Percentiles rank a stretch among this genome's conserved stretches.
phyloP scores from a whole-genome alignment of 1,140 invertebrate species.

The Hetaerina americana region DNA sequence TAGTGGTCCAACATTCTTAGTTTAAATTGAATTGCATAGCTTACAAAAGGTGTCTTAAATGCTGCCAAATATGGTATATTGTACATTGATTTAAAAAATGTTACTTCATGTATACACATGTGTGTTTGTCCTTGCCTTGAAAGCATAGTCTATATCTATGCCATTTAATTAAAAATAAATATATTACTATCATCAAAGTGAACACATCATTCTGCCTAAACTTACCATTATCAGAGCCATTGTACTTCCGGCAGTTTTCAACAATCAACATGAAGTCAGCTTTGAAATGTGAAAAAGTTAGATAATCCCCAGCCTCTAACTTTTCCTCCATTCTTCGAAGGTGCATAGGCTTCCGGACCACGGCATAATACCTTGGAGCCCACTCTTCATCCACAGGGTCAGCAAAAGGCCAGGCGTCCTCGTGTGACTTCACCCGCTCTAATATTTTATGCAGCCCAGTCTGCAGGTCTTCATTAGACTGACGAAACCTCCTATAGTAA shows the following conservation, averaged over 20 bases:
- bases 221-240: conserved; percentile 81
- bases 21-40: no score
- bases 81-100: no score
- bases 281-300: conserved; percentile 64
- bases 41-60: no score
- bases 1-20: no score
- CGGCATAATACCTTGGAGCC: conserved; percentile 69
- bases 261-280: conserved; percentile 80
- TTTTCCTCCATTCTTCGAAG: conserved; percentile 77
- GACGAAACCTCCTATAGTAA: conserved; percentile 47
- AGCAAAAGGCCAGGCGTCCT: conserved; percentile 84
- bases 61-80: no score
- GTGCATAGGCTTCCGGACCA: conserved; percentile 63
- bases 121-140: no score
- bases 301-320: conserved; percentile 65
- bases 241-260: conserved; percentile 81
- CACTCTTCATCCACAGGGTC: conserved; percentile 83
- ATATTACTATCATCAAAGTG: no score
- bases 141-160: no score
- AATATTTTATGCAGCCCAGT: conserved; percentile 82
- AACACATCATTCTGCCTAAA: no score
- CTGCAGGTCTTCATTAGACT: conserved; percentile 66
- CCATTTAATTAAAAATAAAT: no score
- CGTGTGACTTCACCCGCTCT: conserved; percentile 67
- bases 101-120: no score